phyloP scores from a whole-genome alignment of 2,797 vertebrate genomes.

The Phrynocephalus vlangalii region DNA sequence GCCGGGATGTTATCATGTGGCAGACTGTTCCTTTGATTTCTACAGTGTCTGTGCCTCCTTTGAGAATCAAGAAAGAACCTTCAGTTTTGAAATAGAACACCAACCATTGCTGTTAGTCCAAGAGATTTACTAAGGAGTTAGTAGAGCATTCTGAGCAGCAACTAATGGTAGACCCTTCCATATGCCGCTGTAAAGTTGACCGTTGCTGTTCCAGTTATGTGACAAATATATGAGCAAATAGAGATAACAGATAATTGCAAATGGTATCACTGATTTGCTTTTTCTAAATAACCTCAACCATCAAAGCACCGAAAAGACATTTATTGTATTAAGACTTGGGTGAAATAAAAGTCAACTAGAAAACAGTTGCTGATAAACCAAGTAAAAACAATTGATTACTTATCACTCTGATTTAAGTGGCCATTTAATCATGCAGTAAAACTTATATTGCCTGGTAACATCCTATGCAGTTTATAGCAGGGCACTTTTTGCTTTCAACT shows the following conservation, averaged over 20 bases:
- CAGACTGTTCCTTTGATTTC: too few species aligned
- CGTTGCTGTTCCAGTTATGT: background rate
- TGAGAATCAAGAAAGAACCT: too few species aligned
- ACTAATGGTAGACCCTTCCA: too few species aligned
- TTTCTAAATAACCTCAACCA: background rate
- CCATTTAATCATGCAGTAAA: background rate
- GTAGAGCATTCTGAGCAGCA: background rate
- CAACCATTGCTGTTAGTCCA: too few species aligned
- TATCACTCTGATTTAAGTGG: background rate
- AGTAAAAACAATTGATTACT: background rate
- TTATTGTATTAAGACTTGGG: background rate
- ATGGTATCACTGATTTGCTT: background rate
- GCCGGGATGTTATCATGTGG: too few species aligned
- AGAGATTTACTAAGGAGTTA: too few species aligned
- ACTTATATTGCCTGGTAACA: background rate
- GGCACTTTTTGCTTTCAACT: background rate
- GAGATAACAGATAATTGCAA: background rate
- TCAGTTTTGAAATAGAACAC: too few species aligned
- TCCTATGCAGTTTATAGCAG: background rate
- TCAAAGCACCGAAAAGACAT: background rate
- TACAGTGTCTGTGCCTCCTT: too few species aligned
- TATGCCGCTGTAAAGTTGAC: background rate
- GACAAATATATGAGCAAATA: background rate
- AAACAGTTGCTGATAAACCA: background rate
- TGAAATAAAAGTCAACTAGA: background rate